Conservation (phyloP, 1,140 invertebrate species). For the Scaptodrosophila lebanonensis region DNA sequence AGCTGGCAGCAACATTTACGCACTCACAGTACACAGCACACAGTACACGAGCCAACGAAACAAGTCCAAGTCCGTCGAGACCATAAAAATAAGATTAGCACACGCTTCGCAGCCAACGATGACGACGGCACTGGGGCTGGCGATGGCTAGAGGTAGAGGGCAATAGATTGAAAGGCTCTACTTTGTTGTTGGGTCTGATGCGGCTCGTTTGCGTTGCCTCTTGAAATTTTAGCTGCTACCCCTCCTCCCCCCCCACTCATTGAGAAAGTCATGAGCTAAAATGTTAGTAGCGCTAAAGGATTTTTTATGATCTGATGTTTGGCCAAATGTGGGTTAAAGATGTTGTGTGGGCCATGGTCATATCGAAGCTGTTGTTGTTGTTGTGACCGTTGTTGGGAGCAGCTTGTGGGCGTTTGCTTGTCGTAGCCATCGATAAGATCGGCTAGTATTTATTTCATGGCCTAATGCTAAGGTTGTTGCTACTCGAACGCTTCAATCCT, state of each 20-base stretch:
- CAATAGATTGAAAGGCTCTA: conserved; percentile 13
- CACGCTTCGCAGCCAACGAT: conserved; percentile 45
- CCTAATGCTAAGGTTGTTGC: no score
- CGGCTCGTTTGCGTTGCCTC: conserved; percentile 21
- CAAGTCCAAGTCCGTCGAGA: conserved; percentile 61
- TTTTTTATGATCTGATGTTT: conserved; percentile 25
- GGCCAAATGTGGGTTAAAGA: conserved; percentile 34
- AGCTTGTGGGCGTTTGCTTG: no score
- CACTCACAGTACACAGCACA: conserved; percentile 23
- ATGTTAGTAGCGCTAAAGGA: conserved; percentile 33
- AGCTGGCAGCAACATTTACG: conserved; percentile 41
- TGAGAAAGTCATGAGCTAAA: conserved; percentile 29
- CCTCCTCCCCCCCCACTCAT: no score
- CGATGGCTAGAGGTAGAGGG: background rate
- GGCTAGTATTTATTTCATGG: no score
- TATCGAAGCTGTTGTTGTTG: background rate
- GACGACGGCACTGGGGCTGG: background rate
- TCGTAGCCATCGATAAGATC: no score
- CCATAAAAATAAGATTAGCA: conserved; percentile 74
- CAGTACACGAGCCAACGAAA: conserved; percentile 22
- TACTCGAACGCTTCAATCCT: no score
- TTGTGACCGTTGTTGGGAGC: no score
- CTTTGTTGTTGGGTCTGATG: conserved; percentile 10
- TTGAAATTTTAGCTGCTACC: no score
- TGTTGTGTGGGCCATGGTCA: background rate